Base-by-base conservation (phyloP, 2,888 invertebrate genomes). In the Drosophila tripunctata region DNA sequence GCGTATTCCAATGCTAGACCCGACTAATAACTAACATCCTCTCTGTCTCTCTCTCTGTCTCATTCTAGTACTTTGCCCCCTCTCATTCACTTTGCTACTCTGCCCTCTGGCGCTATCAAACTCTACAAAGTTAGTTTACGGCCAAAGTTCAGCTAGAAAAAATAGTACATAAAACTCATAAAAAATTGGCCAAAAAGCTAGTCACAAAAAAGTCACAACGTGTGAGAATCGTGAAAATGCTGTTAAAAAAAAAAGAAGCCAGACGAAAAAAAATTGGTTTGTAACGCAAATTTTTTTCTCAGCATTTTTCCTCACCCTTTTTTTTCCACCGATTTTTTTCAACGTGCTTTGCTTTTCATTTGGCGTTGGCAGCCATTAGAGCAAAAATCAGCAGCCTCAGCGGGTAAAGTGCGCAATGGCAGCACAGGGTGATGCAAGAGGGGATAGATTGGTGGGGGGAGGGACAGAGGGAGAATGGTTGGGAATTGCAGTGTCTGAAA, bases 301-400 rank as follows among this genome's bases (percentile, higher is more conserved):
- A 15, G 27, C 10, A 24, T 74, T 74, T 19, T 21, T 30, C 6
- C 10, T 0, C 4, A 44, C 64, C 3, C n/a, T 21, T 12, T 55
- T 50, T 69, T 35, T 17, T 27, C 24, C 24, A 27, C 8, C 24
- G 24, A 27, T 51, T 51, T 68, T 75, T 70, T 78, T 66, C 43
- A 33, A n/a, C 15, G 43, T 50, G 73, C 56, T 80, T 68, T 67
- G 84, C 75, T 83, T 83, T 83, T 86, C 77, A 82, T 86, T 81
- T 75, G 82, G 70, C 83, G 80, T 72, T 81, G 81, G 75, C 70
- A 84, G 72, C 87, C 84, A 84, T 84, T 84, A 84, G 87, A 72
- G 71, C 54, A 84, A 87, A 84, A 87, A 87, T 84, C 87, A 87
- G 78, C 82, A 87, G 79, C 78, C 74, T 60, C 74, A 69, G 70